phyloP scores from a whole-genome alignment of 1,140 invertebrate species.

The Bombus confusus region DNA sequence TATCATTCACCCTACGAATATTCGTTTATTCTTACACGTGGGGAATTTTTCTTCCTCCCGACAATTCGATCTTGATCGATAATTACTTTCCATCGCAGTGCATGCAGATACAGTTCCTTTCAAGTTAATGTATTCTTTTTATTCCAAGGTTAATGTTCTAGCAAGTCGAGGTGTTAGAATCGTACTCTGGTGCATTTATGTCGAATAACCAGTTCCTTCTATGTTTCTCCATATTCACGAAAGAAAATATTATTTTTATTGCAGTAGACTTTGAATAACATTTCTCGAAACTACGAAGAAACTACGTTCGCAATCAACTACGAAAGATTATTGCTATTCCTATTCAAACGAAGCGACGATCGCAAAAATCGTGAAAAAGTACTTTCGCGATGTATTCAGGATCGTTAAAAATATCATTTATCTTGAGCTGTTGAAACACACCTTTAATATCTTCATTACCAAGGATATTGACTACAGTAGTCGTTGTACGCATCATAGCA shows the following conservation, averaged over 20 bases:
- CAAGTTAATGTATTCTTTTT: background rate
- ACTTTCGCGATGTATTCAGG: no score
- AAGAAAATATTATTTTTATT: background rate
- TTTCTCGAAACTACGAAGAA: background rate
- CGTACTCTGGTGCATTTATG: no score
- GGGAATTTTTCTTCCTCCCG: background rate
- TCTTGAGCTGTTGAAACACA: no score
- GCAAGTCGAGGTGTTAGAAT: background rate
- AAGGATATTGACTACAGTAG: no score
- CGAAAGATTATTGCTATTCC: no score
- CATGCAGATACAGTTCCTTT: background rate
- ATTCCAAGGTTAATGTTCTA: background rate
- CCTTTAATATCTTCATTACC: no score
- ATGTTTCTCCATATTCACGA: background rate
- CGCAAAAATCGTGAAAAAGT: no score
- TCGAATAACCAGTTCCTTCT: background rate
- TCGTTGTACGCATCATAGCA: no score
- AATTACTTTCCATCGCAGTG: background rate
- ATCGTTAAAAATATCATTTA: no score
- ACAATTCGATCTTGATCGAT: background rate
- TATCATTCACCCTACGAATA: background rate
- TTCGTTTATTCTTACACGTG: background rate
- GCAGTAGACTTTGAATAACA: no score
- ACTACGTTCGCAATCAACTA: background rate
- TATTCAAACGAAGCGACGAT: no score